Evolutionary conservation across 2,113 vertebrate species (phyloP), one percentile per base, ranked within the genome.

Genomic region (Spizaetus ornatus): DNA sequence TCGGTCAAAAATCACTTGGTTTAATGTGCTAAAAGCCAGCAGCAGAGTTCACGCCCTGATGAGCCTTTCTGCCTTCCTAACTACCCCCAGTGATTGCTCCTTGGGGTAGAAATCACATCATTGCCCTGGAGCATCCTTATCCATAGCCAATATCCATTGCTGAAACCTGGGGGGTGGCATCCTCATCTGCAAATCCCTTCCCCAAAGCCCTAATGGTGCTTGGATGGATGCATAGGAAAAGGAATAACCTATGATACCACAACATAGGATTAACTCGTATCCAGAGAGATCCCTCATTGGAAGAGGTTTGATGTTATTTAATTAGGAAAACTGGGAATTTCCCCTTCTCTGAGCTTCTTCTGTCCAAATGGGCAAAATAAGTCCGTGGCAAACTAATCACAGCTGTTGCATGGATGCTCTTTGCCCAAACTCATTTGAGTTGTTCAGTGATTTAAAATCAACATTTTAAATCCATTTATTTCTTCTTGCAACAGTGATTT

Each of bases 191-290:
- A 10, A 38, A 6, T 12, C 16, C 16, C 38, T 26, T 27, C 5
- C 63, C 56, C 29, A 17, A 36, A 2, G 73, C 59, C 14, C 23
- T 18, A 11, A 1, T 1, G 26, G 36, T 26, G 69, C 7, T 40
- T 7, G 50, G 43, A 10, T 62, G 70, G 59, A 11, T 5, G 23
- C 6, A 8, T 6, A 34, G 80, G 55, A 13, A 53, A 42, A 74
- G 16, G 73, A 45, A 48, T 5, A 40, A 40, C 13, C 34, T 20
- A 2, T 3, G 3, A 2, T 14, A 5, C n/a, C 19, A 25, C 50
- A 36, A 27, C 15, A 1, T 0, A 11, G 45, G 48, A 16, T 74
- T 25, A 17, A 59, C 12, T 18, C 6, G 2, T 19, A 0, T 14
- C 31, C 72, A 4, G 32, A 25, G 47, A 47, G 63, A 45, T 55